Conservation (phyloP, 30 jellyfish, hydroid and myxozoan species). For the Cassiopea andromeda region DNA sequence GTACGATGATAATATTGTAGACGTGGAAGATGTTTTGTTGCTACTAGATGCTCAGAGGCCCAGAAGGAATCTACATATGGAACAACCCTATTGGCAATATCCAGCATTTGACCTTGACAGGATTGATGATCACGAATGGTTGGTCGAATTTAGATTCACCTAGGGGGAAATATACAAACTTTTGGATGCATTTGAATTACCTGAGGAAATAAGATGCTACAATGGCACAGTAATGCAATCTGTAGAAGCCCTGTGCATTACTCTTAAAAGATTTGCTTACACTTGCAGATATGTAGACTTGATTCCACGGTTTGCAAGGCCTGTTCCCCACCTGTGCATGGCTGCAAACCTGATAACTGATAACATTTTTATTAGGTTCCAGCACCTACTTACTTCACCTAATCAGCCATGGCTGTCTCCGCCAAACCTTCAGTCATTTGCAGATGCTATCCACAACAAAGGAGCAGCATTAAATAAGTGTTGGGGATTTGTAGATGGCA, state of each 20-base stretch:
- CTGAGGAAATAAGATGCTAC: conserved; percentile 36
- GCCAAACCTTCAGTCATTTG: conserved; percentile 52
- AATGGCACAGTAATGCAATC: conserved; percentile 38
- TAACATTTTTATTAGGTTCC: conserved; percentile 5
- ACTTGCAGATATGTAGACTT: conserved; percentile 61
- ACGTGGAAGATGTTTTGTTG: not conserved
- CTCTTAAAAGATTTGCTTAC: conserved; percentile 50
- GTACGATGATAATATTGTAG: not conserved
- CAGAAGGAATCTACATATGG: conserved; percentile 18
- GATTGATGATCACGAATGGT: conserved; percentile 52
- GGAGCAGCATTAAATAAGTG: conserved; percentile 64
- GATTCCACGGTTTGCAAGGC: conserved; percentile 68
- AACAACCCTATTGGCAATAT: conserved; percentile 57
- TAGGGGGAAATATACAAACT: conserved; percentile 9
- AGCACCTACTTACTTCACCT: conserved; percentile 25
- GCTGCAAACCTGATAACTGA: conserved; percentile 27
- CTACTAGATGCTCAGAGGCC: not conserved
- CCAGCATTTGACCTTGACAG: conserved; percentile 43
- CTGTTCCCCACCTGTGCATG: conserved; percentile 78
- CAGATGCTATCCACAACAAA: conserved; percentile 54
- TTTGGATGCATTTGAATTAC: conserved; percentile 28
- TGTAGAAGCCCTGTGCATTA: conserved; percentile 57
- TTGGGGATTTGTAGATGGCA: conserved; percentile 70
- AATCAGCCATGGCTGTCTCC: conserved; percentile 72
- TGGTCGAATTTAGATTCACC: conserved; percentile 36